Base-by-base conservation (phyloP, 1,140 invertebrate genomes). In the Campodea augens region DNA sequence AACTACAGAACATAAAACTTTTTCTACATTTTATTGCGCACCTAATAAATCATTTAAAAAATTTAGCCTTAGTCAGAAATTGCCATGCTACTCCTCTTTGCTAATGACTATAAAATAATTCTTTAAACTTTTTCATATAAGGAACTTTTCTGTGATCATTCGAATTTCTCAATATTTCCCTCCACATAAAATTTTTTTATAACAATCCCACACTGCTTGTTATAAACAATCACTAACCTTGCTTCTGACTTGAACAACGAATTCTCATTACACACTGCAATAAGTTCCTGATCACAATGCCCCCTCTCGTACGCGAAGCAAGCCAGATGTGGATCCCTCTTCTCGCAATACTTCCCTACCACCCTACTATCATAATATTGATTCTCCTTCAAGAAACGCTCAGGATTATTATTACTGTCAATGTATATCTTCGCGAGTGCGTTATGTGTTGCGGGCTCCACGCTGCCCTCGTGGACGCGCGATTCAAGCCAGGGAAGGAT, bases 341-440 rank as follows among this genome's bases (percentile, higher is more conserved):
- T 99, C 62, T 99, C 96, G 66, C 96, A 99, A 64, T 99, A 99
- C 55, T 90, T 86, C n/a, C 96, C 96, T 27, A 98, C 91, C 10
- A 96, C 89, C 49, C 81, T 72, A 42, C 90, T 95, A 60, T 99
- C 96, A 61, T 99, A 98, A 56, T 77, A 84, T 56, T 82, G 77
- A 62, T 89, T 89, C 54, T 89, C 84, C 66, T 81, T 84, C 55
- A 99, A 72, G 69, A 97, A 99, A 58, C 93, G 70, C 60, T 99
- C 96, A 1, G 96, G 91, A 65, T 98, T 98, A 57, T 98, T 98
- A 64, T 99, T 99, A 47, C 90, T 91, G 61, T 99, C 96, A 53
- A 99, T 99, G 68, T 99, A 98, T 54, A 99, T 99, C 63, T 99
- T 99, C 41, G 95, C 96, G 43, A 99, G 63, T 3, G 96, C 96